Base-by-base conservation (phyloP, 1,140 invertebrate species). In the Grapholita molesta region DNA sequence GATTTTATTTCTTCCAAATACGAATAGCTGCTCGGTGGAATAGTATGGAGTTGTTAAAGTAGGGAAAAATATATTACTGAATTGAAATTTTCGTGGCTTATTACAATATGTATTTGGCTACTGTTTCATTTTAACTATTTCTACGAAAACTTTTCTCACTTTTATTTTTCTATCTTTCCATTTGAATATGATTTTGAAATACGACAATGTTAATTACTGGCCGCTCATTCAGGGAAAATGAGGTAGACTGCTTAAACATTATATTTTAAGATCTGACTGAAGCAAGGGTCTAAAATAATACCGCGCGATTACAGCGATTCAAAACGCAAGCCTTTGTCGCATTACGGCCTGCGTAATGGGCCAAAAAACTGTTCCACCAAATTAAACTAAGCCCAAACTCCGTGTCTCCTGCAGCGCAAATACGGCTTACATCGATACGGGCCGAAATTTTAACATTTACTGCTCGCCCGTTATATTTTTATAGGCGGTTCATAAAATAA, bases 401-500 rank as follows among this genome's bases (percentile, higher is more conserved):
- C n/a, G n/a, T 73, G 64, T 66, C 64, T 65, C 71, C 57, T 71
- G 65, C 24, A 25, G 67, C 73, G 71, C 61, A 72, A 78, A 82
- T 80, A 77, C 75, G 73, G 68, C 70, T 75, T 76, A 76, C 76
- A 82, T 86, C 76, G 84, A 84, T 84, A 80, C 73, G 64, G 66
- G 38, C 55, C 71, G 64, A 78, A 38, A 83, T 82, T 85, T 82
- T 72, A 78, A 75, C 78, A 79, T 84, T 84, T 82, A 84, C 76
- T 72, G 72, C 48, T 61, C 38, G 64, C 57, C 75, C 76, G 78
- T 84, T 82, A 83, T 80, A 81, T 83, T 87, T 87, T 87, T 85
- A 86, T 85, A 78, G 79, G 70, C 73, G 73, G 75, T 76, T 77
- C 83, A 83, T 87, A 83, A 84, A 84, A 80, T 80, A 83, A 85